Evolutionary conservation across 2,888 invertebrate genomes (phyloP).

Genomic region (Magallana nippona): DNA sequence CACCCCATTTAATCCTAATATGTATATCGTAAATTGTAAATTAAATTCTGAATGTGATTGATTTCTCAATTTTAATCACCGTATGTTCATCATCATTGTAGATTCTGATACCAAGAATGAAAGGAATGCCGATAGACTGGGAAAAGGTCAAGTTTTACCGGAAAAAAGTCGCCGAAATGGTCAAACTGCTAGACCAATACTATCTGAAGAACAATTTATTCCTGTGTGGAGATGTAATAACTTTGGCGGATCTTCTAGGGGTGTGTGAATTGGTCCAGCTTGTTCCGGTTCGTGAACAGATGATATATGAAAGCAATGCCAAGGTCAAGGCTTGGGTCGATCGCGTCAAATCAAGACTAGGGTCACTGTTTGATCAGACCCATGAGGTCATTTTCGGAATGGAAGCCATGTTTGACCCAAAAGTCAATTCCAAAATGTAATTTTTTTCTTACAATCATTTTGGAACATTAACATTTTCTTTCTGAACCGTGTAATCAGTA

Average conservation of each 20-base stretch:
- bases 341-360: conserved; percentile 64
- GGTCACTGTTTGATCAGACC: conserved; percentile 67
- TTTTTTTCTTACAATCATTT: too few species aligned
- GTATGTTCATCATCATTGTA: conserved; percentile 47
- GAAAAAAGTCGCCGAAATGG: conserved; percentile 54
- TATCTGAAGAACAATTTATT: conserved; percentile 67
- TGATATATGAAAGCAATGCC: conserved; percentile 63
- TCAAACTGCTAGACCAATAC: conserved; percentile 65
- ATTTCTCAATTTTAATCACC: too few species aligned
- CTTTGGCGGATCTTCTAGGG: conserved; percentile 75
- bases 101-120: conserved; percentile 73
- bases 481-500: too few species aligned
- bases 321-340: conserved; percentile 69
- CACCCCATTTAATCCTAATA: too few species aligned
- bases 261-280: conserved; percentile 76
- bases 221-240: conserved; percentile 69
- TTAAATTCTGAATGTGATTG: background rate
- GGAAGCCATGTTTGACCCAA: conserved; percentile 40
- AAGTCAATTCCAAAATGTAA: conserved; percentile 17
- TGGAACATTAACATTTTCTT: too few species aligned
- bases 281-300: conserved; percentile 64
- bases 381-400: conserved; percentile 51
- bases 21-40: too few species aligned
- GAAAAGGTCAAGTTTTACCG: conserved; percentile 63
- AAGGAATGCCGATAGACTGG: conserved; percentile 64